phyloP scores from a whole-genome alignment of 2,888 invertebrate species.

The Papilio demoleus region DNA sequence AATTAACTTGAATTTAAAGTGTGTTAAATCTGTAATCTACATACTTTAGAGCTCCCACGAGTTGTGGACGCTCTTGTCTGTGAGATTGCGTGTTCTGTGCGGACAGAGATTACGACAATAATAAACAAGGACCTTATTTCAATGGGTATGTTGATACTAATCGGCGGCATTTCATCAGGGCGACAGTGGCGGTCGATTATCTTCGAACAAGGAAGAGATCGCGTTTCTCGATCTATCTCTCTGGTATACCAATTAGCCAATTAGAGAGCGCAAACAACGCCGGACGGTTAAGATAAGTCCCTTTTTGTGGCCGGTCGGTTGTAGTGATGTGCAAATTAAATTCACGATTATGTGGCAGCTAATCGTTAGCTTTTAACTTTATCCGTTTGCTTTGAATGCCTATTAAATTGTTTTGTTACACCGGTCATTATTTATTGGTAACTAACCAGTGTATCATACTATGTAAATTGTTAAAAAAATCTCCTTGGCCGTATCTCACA shows the following conservation, averaged over 20 bases:
- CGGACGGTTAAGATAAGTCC: slow-evolving; percentile 61
- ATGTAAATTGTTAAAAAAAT: neutral
- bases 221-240: slow-evolving; percentile 71
- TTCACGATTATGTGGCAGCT: slow-evolving; percentile 53
- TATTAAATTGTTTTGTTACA: slow-evolving; percentile 16
- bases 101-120: slow-evolving; percentile 38
- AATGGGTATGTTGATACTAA: slow-evolving; percentile 72
- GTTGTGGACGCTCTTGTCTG: slow-evolving; percentile 16
- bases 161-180: slow-evolving; percentile 76
- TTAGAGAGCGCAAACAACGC: slow-evolving; percentile 77
- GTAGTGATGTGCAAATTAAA: slow-evolving; percentile 35
- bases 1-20: slow-evolving; percentile 24
- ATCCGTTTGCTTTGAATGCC: slow-evolving; percentile 5
- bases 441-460: neutral
- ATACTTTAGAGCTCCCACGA: slow-evolving; percentile 16
- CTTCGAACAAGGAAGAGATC: slow-evolving; percentile 76
- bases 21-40: slow-evolving; percentile 6
- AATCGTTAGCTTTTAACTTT: slow-evolving; percentile 46
- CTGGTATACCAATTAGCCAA: slow-evolving; percentile 82
- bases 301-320: slow-evolving; percentile 59
- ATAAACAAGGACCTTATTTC: slow-evolving; percentile 66
- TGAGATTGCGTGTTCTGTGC: slow-evolving; percentile 34
- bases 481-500: too few relatives aligned
- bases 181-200: slow-evolving; percentile 67
- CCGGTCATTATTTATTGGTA: slow-evolving; percentile 4